Evolutionary conservation across 2,888 invertebrate species (phyloP).

Genomic region (Nomada fucata): DNA sequence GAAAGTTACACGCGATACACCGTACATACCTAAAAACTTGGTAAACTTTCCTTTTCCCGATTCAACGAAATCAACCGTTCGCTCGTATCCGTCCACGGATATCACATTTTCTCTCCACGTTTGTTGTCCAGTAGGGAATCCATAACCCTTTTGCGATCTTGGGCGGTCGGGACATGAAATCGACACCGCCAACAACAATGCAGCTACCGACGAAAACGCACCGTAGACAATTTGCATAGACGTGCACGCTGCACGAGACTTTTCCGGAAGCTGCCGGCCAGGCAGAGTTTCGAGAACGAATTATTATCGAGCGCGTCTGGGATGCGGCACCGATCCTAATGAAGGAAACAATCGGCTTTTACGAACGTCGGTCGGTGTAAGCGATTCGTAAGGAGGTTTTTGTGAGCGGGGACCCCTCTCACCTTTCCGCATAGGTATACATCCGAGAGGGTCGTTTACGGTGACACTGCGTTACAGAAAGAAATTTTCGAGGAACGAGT

Average conservation of each 20-base stretch:
- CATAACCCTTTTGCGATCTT: too few species aligned
- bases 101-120: too few species aligned
- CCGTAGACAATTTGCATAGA: too few species aligned
- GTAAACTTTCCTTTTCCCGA: background rate
- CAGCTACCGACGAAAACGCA: too few species aligned
- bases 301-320: background rate
- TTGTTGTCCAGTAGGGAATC: too few species aligned
- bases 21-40: background rate
- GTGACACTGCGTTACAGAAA: slow-evolving; percentile 35
- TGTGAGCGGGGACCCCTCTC: background rate
- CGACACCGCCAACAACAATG: too few species aligned
- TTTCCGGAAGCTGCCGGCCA: background rate
- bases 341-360: slow-evolving; percentile 34
- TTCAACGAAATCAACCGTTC: too few species aligned
- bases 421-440: background rate
- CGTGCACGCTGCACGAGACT: background rate
- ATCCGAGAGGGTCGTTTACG: slow-evolving; percentile 21
- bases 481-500: slow-evolving; percentile 58
- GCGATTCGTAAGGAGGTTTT: slow-evolving; percentile 14
- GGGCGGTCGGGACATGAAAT: too few species aligned
- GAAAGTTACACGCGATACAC: background rate
- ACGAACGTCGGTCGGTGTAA: background rate
- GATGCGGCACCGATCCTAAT: background rate
- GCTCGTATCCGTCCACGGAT: too few species aligned
- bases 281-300: background rate